Evolutionary conservation across 2,797 vertebrate species (phyloP), one percentile per base, ranked within the genome.

Genomic region (Coregonus ussuriensis): DNA sequence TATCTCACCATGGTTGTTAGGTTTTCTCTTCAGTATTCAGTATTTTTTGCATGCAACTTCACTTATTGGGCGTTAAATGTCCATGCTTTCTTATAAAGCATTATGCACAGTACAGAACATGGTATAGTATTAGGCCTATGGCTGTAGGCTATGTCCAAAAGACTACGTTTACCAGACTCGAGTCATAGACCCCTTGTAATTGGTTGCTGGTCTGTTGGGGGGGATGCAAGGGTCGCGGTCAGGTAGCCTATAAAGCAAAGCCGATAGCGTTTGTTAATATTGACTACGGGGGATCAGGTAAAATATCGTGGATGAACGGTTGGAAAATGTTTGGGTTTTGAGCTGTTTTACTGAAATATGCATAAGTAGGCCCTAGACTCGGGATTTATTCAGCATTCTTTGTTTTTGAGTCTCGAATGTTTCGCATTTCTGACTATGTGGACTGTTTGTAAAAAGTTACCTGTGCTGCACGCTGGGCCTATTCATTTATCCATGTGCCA

Each of bases 101-200:
- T n/a, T n/a, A n/a, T 7, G 56, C 56, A 41, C 41, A 69, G 16
- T 37, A 35, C 9, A 4, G 31, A 41, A 16, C 37, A 15, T 7
- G 37, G 4, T 69, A 21, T 69, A 6, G 67, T 59, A 59, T 3
- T 59, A 18, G 54, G 16, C 18, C 16, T 59, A n/a, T 6, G 54
- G 16, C 54, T 18, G 7, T 47, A 37, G 6, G 3, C 6, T 21
- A 7, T 15, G 67, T 11, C 35, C 4, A 29, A 37, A 71, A 41
- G n/a, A 79, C 77, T 79, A 21, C 71, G 74, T 71, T 82, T 74
- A 74, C 77, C 77, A 82, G 25, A 63, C 21, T 54, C 33, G 2
- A 56, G 51, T 37, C 9, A 25, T 51, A 47, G 31, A 56, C n/a
- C 7, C 65, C 29, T 9, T 16, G 71, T 25, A 31, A 29, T 75